These are phyloP conservation scores for Aythya baeri DNA, from an alignment of 2,113 vertebrate genomes.

Conservation along the genomic window DNA sequence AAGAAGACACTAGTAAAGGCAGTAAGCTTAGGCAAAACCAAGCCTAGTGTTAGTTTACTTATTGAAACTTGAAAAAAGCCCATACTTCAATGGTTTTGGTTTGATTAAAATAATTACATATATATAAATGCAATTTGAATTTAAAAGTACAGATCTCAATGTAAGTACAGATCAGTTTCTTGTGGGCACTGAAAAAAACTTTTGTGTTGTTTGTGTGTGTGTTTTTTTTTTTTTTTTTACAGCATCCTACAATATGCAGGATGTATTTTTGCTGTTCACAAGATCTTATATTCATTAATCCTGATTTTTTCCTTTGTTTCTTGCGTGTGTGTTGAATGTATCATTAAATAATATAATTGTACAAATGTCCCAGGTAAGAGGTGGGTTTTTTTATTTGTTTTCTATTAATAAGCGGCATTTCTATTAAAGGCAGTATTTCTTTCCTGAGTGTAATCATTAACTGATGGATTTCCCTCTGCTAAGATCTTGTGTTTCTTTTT, in stretches of 20 bases:
- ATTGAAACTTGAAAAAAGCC: neutral
- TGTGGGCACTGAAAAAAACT: neutral
- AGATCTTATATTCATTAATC: neutral
- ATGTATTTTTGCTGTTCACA: neutral
- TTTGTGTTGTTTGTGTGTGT: neutral
- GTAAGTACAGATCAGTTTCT: neutral
- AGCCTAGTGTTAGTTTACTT: neutral
- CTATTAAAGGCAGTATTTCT: neutral
- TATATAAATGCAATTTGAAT: neutral
- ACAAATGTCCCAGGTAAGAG: neutral
- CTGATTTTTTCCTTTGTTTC: neutral
- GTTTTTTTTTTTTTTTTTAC: neutral
- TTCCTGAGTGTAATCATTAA: neutral
- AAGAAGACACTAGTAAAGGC: neutral
- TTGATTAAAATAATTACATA: neutral
- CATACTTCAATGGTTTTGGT: neutral
- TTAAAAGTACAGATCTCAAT: neutral
- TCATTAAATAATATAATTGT: neutral
- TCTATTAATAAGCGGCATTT: neutral
- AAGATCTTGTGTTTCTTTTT: constrained; percentile 1
- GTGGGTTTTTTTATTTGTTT: neutral
- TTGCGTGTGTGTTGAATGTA: neutral
- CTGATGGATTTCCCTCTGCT: neutral
- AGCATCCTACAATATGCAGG: neutral
- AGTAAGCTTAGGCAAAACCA: neutral